Base-by-base conservation (phyloP, 2,888 invertebrate species). In the Vandiemenella viatica region DNA sequence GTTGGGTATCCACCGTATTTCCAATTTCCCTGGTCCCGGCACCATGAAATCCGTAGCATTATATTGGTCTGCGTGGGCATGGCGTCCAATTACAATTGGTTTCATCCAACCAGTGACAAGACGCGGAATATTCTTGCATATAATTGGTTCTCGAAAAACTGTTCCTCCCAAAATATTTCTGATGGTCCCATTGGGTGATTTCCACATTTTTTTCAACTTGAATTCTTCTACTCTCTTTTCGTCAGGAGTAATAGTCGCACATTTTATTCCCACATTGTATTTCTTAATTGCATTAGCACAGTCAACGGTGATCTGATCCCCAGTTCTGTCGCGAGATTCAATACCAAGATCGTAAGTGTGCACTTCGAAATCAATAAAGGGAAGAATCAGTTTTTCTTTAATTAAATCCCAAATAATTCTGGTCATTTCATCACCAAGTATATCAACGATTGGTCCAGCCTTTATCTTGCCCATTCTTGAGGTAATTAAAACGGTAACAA, bases 391-490 rank as follows among this genome's bases (percentile, higher is more conserved):
- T 67, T 97, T 97, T 50, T 96, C 79, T 69, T 97, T 98, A 60
- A 98, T 98, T 32, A 88, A 76, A 62, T 96, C 93, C 97, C 97
- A 98, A 64, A 98, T 96, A 56, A 98, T 89, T 59, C 97, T 78
- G 38, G 91, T 91, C 91, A 91, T 91, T 69, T 92, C 92, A 75
- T 92, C 91, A n/a, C 92, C 92, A 47, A 90, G 76, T 60, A 90
- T 79, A 65, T 92, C 91, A 43, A 92, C 92, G 54, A 92, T 89
- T 43, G 90, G 86, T 64, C 91, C 91, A 57, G 78, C 79, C 72
- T 81, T 52, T 41, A 58, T 55, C 46, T 55, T 55, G 5, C 45
- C 26, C 53, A 51, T 51, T 13, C 6, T 43, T 10, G 2, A 32
- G 3, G 4, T 4, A 10, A 32, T n/a, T n/a, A n/a, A n/a, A n/a